phyloP scores from a whole-genome alignment of 2,888 invertebrate species.

The Spodoptera picta region DNA sequence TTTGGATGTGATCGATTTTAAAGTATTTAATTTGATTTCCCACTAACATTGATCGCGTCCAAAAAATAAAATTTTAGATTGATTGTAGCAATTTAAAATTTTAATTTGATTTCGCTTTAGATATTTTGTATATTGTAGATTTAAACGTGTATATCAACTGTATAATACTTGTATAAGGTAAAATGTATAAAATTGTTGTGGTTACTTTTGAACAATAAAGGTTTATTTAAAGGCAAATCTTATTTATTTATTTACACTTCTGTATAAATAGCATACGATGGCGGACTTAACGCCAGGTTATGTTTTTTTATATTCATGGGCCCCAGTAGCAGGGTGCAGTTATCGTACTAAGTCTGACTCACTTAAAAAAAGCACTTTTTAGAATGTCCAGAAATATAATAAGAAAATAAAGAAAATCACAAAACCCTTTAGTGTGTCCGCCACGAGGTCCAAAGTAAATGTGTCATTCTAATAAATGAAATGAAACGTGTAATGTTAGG shows the following conservation, averaged over 20 bases:
- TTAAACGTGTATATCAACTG: constrained; percentile 70
- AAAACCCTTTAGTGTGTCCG: no score
- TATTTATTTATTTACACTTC: constrained; percentile 2
- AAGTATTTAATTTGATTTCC: constrained; percentile 46
- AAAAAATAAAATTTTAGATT: constrained; percentile 63
- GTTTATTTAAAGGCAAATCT: constrained; percentile 62
- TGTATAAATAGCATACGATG: no score
- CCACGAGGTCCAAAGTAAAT: no score
- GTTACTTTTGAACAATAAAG: constrained; percentile 66
- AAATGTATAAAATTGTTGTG: constrained; percentile 64
- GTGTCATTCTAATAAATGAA: no score
- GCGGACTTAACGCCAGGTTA: no score
- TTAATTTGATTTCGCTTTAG: constrained; percentile 29
- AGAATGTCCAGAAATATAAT: no score
- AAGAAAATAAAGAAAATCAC: no score
- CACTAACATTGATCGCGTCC: constrained; percentile 81
- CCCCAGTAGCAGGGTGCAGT: no score
- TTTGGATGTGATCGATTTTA: constrained; percentile 85
- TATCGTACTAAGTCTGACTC: no score
- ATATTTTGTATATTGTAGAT: constrained; percentile 48
- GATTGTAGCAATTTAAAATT: constrained; percentile 56
- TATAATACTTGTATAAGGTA: constrained; percentile 63
- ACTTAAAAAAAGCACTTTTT: no score
- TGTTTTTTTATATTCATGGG: no score
- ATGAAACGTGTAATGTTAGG: no score